These are phyloP conservation scores for Epistrophe grossulariae DNA, from an alignment of 2,888 invertebrate genomes.

Conservation along the genomic window DNA sequence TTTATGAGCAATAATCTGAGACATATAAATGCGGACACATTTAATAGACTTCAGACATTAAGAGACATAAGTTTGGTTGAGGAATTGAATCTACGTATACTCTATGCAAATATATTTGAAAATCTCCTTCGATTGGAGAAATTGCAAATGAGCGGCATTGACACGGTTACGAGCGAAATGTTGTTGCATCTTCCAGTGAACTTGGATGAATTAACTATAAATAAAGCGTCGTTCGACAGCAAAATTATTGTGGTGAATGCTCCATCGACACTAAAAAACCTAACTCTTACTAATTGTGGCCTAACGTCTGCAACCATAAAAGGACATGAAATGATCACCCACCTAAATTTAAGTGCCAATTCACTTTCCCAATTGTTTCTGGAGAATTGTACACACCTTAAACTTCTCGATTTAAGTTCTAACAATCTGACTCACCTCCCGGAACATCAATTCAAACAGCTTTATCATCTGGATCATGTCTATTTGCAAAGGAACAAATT, in stretches of 20 bases:
- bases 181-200: constrained; percentile 78
- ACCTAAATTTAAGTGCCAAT: constrained; percentile 81
- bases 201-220: constrained; percentile 77
- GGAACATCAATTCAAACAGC: constrained; percentile 77
- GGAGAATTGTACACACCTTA: constrained; percentile 71
- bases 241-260: constrained; percentile 70
- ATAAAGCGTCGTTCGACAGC: constrained; percentile 76
- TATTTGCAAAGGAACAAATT: constrained; percentile 78
- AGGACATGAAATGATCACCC: constrained; percentile 53
- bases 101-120: constrained; percentile 51
- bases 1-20: constrained; percentile 79
- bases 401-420: constrained; percentile 79
- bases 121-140: constrained; percentile 46
- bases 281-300: constrained; percentile 78
- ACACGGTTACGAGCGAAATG: constrained; percentile 73
- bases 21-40: constrained; percentile 77
- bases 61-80: constrained; percentile 57
- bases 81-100: constrained; percentile 47
- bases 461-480: constrained; percentile 77
- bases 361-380: constrained; percentile 77
- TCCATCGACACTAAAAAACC: constrained; percentile 77
- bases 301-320: constrained; percentile 75
- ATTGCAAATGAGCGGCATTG: constrained; percentile 30
- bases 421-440: constrained; percentile 79
- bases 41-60: constrained; percentile 74